Evolutionary conservation across 2,113 vertebrate genomes (phyloP).

Genomic region (Accipiter virgatus): DNA sequence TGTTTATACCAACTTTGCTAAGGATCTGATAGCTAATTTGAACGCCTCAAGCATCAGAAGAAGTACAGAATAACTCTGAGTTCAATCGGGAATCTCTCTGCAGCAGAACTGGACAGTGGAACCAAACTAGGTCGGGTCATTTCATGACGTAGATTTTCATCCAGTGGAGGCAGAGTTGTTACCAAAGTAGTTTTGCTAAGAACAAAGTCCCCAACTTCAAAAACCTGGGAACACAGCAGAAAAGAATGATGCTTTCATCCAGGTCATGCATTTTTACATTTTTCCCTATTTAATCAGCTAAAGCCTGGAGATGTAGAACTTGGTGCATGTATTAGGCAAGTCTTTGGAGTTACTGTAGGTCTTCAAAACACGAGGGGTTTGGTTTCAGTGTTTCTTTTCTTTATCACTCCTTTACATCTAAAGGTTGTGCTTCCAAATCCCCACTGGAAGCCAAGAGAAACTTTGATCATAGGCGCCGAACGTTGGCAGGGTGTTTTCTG

Average conservation of each 20-base stretch:
- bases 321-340: constrained; percentile 9
- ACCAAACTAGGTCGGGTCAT: not conserved
- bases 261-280: constrained; percentile 43
- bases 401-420: not conserved
- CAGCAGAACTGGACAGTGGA: not conserved
- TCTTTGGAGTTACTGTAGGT: not conserved
- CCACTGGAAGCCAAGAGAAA: not conserved
- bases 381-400: not conserved
- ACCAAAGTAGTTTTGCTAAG: constrained; percentile 34
- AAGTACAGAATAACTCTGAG: not conserved
- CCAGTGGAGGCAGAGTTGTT: not conserved
- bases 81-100: not conserved
- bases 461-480: not conserved
- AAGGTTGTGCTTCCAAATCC: not conserved
- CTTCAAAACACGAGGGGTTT: not conserved
- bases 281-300: constrained; percentile 15
- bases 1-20: not conserved
- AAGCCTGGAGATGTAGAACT: constrained; percentile 10
- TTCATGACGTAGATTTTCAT: not conserved
- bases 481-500: not conserved
- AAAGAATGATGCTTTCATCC: constrained; percentile 13
- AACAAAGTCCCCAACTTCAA: constrained; percentile 58
- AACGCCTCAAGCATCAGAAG: not conserved
- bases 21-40: not conserved
- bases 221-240: not conserved